A percentile compares a stretch with the other conserved stretches of the same genome.
These are phyloP conservation scores for Triops cancriformis DNA, from an alignment of 1,140 invertebrate genomes.

Conservation along the genomic window DNA sequence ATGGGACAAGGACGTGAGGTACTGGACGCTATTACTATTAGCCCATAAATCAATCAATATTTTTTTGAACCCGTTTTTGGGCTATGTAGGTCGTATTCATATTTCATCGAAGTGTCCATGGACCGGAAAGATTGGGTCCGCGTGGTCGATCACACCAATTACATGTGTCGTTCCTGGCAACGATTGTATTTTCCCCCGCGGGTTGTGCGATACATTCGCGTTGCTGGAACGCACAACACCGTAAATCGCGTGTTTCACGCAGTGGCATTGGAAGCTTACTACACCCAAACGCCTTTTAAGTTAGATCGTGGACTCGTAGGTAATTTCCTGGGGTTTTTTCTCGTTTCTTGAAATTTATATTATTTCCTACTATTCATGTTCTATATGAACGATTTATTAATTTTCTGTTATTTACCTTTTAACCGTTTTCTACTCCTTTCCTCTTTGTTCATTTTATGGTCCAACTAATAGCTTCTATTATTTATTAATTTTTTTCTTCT, in stretches of 20 bases:
- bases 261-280: conserved; percentile 83
- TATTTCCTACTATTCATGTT: no score
- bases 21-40: conserved; percentile 20
- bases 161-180: conserved; percentile 93
- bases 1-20: conserved; percentile 88
- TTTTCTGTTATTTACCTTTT: no score
- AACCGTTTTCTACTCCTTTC: no score
- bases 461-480: no score
- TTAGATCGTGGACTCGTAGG: conserved; percentile 58
- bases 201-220: conserved; percentile 76
- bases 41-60: conserved; percentile 19
- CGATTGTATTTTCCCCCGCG: conserved; percentile 81
- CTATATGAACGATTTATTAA: no score
- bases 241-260: conserved; percentile 93
- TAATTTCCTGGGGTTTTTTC: conserved; percentile 34
- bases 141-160: conserved; percentile 83
- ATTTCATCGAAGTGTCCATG: conserved; percentile 92
- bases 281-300: conserved; percentile 62
- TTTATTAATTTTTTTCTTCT: neutral
- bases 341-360: no score
- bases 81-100: conserved; percentile 74
- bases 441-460: no score
- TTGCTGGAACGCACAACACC: conserved; percentile 92
- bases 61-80: conserved; percentile 26
- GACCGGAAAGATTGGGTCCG: conserved; percentile 91